Evolutionary conservation across 1,140 invertebrate species (phyloP).

Genomic region (Parapsyche elsis): DNA sequence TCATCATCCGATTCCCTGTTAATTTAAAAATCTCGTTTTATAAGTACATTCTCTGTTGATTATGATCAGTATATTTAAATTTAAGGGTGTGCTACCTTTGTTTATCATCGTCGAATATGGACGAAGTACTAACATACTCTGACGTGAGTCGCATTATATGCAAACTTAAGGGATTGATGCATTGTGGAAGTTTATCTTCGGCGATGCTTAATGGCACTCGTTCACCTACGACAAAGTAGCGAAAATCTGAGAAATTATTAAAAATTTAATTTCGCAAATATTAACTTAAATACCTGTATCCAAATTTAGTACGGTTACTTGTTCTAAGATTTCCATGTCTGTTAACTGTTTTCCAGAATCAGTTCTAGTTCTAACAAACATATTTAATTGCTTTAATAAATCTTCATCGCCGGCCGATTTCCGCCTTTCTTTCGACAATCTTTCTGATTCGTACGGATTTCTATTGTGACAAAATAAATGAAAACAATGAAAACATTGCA

Average conservation of each 20-base stretch:
- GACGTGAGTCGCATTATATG: slow-evolving; percentile 95
- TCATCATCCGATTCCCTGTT: slow-evolving; percentile 54
- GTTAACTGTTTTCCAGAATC: slow-evolving; percentile 86
- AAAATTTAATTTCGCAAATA: not conserved
- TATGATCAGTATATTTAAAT: slow-evolving; percentile 61
- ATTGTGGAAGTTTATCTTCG: slow-evolving; percentile 89
- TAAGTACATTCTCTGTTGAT: too few species aligned
- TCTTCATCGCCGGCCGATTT: slow-evolving; percentile 81
- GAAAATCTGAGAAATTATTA: not conserved
- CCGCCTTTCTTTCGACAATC: slow-evolving; percentile 68
- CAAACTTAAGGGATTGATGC: slow-evolving; percentile 91
- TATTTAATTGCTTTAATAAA: slow-evolving; percentile 75
- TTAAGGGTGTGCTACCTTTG: too few species aligned
- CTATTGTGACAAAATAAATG: slow-evolving; percentile 6
- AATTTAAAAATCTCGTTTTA: too few species aligned
- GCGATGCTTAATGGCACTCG: slow-evolving; percentile 88
- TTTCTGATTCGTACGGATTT: slow-evolving; percentile 38
- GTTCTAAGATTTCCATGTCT: slow-evolving; percentile 91
- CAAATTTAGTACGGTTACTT: slow-evolving; percentile 92
- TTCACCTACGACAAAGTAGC: slow-evolving; percentile 69
- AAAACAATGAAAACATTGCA: not conserved
- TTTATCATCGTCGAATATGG: slow-evolving; percentile 79
- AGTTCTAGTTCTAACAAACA: slow-evolving; percentile 83
- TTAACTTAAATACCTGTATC: slow-evolving; percentile 77
- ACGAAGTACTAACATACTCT: slow-evolving; percentile 82